Evolutionary conservation across 1,140 invertebrate genomes (phyloP).

Genomic region (Cydia strobilella): DNA sequence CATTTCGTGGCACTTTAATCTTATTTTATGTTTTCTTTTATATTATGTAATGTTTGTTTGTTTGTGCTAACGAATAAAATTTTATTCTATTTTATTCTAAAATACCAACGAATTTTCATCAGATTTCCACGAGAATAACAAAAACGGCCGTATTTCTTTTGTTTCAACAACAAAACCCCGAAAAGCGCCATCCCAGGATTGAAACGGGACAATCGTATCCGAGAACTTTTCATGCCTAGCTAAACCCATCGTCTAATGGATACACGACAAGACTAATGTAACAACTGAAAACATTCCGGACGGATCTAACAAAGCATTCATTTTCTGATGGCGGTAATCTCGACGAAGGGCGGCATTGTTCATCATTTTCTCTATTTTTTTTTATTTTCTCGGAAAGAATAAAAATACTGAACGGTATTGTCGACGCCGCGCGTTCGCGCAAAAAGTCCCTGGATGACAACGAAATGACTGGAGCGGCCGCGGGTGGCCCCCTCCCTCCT

Average conservation of each 20-base stretch:
- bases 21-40: too few species aligned
- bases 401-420: constrained; percentile 78
- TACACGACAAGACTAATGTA: constrained; percentile 77
- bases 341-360: constrained; percentile 77
- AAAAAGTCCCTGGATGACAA: constrained; percentile 77
- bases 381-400: constrained; percentile 74
- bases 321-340: constrained; percentile 78
- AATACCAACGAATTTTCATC: background rate
- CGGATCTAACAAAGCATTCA: constrained; percentile 77
- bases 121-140: constrained; percentile 4
- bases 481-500: constrained; percentile 38
- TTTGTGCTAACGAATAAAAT: too few species aligned
- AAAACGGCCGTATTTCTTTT: constrained; percentile 15
- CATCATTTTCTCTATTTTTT: constrained; percentile 73
- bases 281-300: constrained; percentile 73
- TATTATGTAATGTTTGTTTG: too few species aligned
- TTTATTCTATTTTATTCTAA: too few species aligned
- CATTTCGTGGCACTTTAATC: too few species aligned
- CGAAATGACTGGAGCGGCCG: constrained; percentile 72
- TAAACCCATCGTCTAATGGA: constrained; percentile 62
- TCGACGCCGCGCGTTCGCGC: constrained; percentile 73
- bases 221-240: constrained; percentile 61
- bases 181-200: constrained; percentile 61
- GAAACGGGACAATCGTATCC: constrained; percentile 58
- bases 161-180: constrained; percentile 31